Percentiles rank a stretch among this genome's conserved stretches.
phyloP scores from a whole-genome alignment of 2,113 vertebrate genomes.

The Callipepla squamata region DNA sequence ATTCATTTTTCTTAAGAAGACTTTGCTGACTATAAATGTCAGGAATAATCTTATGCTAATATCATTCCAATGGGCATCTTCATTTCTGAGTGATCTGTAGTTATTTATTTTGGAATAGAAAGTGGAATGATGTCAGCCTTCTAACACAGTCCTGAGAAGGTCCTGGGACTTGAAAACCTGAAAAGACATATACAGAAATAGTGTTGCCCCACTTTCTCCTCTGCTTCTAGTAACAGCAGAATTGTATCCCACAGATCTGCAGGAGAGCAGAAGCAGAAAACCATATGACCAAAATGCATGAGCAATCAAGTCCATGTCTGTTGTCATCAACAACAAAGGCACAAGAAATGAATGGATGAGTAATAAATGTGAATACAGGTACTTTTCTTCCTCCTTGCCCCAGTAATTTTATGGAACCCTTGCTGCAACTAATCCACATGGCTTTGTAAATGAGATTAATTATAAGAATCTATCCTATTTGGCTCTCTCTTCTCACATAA shows the following conservation, averaged over 20 bases:
- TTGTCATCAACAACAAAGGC: not conserved
- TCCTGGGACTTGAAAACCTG: not conserved
- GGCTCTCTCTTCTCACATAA: not conserved
- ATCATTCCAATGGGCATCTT: not conserved
- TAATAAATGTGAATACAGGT: rapidly evolving
- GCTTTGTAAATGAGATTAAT: not conserved
- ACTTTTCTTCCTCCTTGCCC: not conserved
- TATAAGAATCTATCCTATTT: not conserved
- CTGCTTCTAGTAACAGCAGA: not conserved
- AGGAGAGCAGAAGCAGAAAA: not conserved
- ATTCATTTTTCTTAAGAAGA: not conserved
- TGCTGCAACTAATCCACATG: not conserved
- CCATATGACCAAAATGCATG: rapidly evolving
- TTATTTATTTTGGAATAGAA: not conserved
- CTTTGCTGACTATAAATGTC: not conserved
- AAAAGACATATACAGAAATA: not conserved
- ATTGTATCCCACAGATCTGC: not conserved
- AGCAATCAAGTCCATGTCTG: not conserved
- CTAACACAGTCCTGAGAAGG: not conserved
- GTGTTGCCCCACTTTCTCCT: not conserved
- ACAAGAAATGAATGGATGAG: not conserved
- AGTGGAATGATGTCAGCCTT: not conserved
- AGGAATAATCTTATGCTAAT: not conserved
- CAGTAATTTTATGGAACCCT: not conserved
- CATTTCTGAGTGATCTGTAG: not conserved